phyloP scores from a whole-genome alignment of 2,888 invertebrate genomes.

The Arctia plantaginis region DNA sequence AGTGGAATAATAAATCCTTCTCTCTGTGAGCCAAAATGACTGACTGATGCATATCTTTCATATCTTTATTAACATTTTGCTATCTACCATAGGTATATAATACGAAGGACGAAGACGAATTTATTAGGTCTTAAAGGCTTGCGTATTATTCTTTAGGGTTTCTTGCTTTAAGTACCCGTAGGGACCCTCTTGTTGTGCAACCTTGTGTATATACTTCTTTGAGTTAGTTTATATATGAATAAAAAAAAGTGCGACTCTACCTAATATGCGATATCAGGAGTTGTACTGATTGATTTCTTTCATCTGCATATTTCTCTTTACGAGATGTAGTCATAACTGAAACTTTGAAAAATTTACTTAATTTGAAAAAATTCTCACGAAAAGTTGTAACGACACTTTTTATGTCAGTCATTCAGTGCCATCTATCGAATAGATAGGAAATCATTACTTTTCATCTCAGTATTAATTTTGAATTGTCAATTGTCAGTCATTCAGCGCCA shows the following conservation, averaged over 20 bases:
- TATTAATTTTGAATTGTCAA: too few relatives aligned
- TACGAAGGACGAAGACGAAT: neutral
- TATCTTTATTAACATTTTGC: constrained; percentile 34
- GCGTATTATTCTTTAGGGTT: neutral
- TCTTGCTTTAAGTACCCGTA: neutral
- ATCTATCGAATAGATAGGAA: too few relatives aligned
- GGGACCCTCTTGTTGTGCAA: neutral
- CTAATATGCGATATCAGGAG: neutral
- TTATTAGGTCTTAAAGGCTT: neutral
- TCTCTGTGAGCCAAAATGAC: constrained; percentile 56
- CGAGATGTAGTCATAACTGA: neutral
- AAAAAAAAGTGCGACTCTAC: neutral
- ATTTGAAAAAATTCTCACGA: too few relatives aligned
- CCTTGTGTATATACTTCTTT: neutral
- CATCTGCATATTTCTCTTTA: neutral
- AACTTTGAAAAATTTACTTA: too few relatives aligned
- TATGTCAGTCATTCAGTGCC: too few relatives aligned
- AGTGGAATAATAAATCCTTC: constrained; percentile 74
- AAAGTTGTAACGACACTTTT: too few relatives aligned
- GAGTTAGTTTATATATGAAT: neutral
- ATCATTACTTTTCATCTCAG: too few relatives aligned
- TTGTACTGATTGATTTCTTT: neutral
- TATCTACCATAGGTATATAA: neutral
- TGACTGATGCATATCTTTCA: constrained; percentile 51
- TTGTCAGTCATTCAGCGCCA: too few relatives aligned